Base-by-base conservation (phyloP, 2,113 vertebrate species). In the Dasyurus viverrinus region DNA sequence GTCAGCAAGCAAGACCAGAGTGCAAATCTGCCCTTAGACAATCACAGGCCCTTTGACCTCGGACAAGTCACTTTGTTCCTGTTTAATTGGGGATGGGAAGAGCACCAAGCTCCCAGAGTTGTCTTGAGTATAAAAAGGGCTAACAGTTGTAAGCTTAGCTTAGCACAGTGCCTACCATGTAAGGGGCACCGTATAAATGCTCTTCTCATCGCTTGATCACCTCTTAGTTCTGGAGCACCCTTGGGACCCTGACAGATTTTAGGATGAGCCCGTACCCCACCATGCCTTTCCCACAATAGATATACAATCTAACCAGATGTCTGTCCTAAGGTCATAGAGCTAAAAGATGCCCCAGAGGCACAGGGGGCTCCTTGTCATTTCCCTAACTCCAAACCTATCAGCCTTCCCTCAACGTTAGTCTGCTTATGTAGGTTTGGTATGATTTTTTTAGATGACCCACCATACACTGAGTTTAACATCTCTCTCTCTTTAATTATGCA, bases 171-270 rank as follows among this genome's bases (percentile, higher is more conserved):
- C 55, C 55, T 92, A 30, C 16, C 48, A 89, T 90, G 19, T 11
- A 68, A 36, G 36, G 27, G 26, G 57, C 57, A 30, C 11, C 0
- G 2, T 60, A 53, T 54, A 53, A 6, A n/a, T 91, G 3, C 30
- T 68, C 0, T 14, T 30, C 30, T 30, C 3, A 30, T 30, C 11
- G 10, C 27, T 30, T 26, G 25, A 26, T 26, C 54, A 9, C 26
- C 27, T 60, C 57, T 60, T 11, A 2, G 30, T 36, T 6, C 60
- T 16, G 30, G 36, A 68, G 57, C 5, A 36, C 4, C 60, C 60
- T 36, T 60, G 76, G 46, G 27, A 48, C 30, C 30, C 12, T 92
- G 94, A 94, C 55, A 92, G 60, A 91, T 93, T 90, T 93, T 16
- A 89, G 55, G 68, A 76, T 94, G 91, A 93, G 23, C 16, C 55